Evolutionary conservation across 1,140 invertebrate species (phyloP).

Genomic region (Chironomus tepperi): DNA sequence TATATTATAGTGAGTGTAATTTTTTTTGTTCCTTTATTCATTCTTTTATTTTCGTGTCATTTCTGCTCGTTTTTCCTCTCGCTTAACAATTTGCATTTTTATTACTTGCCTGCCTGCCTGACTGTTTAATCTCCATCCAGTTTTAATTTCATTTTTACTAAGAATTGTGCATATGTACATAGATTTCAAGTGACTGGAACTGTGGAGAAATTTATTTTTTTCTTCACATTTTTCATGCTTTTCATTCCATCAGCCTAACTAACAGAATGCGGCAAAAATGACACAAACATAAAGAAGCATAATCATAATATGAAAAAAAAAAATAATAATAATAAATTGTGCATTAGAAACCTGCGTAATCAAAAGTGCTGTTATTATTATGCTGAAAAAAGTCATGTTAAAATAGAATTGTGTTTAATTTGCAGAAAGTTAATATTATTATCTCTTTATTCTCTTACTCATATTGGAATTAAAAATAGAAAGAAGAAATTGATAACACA

Average conservation of each 20-base stretch:
- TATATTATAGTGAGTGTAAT: conserved; percentile 1
- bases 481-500: conserved; percentile 2
- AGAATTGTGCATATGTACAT: background rate
- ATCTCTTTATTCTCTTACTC: no score
- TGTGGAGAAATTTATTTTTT: background rate
- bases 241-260: background rate
- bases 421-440: background rate
- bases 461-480: background rate
- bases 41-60: no score
- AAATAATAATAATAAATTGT: no score
- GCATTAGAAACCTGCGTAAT: no score
- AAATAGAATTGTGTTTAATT: conserved; percentile 2
- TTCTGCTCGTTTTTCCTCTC: no score
- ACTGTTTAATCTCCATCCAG: background rate
- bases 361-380: no score
- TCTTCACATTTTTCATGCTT: background rate
- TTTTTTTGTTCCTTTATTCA: no score
- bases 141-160: background rate
- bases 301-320: no score
- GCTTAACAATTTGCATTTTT: no score
- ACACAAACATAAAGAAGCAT: no score
- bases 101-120: background rate
- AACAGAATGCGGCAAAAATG: no score
- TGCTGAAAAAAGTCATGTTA: background rate
- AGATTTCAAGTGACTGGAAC: background rate